phyloP scores from a whole-genome alignment of 1,140 invertebrate species.

The Sminthurinus signatus region DNA sequence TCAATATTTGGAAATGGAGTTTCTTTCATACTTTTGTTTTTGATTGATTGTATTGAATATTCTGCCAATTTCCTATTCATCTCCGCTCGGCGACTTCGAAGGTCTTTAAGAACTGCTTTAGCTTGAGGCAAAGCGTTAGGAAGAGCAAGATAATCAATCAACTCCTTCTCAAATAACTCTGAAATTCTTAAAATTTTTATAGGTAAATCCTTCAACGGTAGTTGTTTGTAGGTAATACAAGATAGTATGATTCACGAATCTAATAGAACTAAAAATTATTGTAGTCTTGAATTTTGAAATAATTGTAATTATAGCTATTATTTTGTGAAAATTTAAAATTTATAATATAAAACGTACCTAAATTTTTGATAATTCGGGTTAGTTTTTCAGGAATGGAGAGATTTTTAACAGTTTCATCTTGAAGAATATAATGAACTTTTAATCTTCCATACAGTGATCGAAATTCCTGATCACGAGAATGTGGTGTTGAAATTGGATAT shows the following conservation, averaged over 20 bases:
- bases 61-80: too few species aligned
- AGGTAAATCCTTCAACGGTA: too few species aligned
- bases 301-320: too few species aligned
- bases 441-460: neutral
- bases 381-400: neutral
- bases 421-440: neutral
- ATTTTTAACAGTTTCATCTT: slow-evolving; percentile 2
- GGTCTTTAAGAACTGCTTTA: neutral
- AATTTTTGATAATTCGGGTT: neutral
- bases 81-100: neutral
- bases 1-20: too few species aligned
- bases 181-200: too few species aligned
- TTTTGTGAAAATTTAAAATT: neutral
- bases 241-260: too few species aligned
- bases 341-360: neutral
- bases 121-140: neutral
- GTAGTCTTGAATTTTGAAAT: too few species aligned
- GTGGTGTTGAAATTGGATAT: neutral
- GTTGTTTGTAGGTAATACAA: too few species aligned
- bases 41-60: too few species aligned
- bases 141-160: neutral
- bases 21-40: too few species aligned
- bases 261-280: too few species aligned
- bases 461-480: neutral
- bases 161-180: neutral